Percentiles rank a stretch among this genome's conserved stretches.
Evolutionary conservation across 2,797 vertebrate species (phyloP).

Genomic region (Phrynocephalus vlangalii): DNA sequence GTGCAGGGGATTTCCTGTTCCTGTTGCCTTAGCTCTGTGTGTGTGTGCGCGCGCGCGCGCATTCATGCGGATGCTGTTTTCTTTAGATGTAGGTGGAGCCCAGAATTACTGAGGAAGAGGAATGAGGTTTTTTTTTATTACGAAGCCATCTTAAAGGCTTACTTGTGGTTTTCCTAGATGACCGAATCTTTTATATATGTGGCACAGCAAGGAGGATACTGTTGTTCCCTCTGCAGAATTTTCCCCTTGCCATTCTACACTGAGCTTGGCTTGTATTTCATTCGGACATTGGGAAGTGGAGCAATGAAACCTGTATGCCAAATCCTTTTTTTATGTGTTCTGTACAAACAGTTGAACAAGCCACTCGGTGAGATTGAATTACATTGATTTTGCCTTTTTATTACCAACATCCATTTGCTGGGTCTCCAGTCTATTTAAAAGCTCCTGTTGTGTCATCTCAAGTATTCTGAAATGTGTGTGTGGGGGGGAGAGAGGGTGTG

Average conservation of each 20-base stretch:
- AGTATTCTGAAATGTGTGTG: slow-evolving; percentile 10
- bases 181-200: slow-evolving; percentile 2
- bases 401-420: neutral
- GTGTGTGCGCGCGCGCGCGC: neutral
- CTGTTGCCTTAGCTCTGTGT: slow-evolving; percentile 30
- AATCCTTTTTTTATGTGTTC: neutral
- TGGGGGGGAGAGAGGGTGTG: neutral
- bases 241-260: neutral
- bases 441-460: slow-evolving; percentile 10
- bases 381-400: slow-evolving; percentile 18
- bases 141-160: neutral
- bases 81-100: slow-evolving; percentile 37
- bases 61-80: slow-evolving; percentile 48
- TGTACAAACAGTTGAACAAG: neutral
- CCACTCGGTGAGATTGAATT: slow-evolving; percentile 3
- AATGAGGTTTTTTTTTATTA: neutral
- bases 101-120: slow-evolving; percentile 4
- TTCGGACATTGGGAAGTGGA: neutral
- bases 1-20: slow-evolving; percentile 69
- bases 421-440: slow-evolving; percentile 15
- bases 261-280: neutral
- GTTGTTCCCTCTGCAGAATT: neutral
- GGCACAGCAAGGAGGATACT: neutral
- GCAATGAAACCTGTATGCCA: neutral
- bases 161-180: slow-evolving; percentile 7